A percentile compares a stretch with the other conserved stretches of the same genome.
These are phyloP conservation scores for Muraenolepis orangiensis DNA, from an alignment of 2,797 vertebrate genomes.

Conservation along the genomic window DNA sequence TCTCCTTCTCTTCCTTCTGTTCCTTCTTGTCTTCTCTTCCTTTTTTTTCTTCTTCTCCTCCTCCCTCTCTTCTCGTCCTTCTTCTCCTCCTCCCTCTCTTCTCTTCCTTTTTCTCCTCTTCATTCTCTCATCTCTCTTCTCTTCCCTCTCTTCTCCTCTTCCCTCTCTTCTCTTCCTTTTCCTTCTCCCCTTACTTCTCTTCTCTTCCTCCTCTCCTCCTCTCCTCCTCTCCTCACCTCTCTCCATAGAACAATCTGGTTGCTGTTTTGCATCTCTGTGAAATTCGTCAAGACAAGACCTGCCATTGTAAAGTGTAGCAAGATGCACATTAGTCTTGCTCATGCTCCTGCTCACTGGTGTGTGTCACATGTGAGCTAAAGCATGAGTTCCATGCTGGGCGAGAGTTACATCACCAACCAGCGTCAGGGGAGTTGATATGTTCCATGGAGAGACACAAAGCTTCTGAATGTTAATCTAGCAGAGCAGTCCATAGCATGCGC, in stretches of 20 bases:
- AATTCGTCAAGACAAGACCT: neutral
- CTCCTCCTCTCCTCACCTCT: slow-evolving; percentile 21
- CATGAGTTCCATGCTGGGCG: neutral
- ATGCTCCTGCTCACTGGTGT: neutral
- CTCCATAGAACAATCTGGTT: neutral
- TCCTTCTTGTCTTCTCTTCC: neutral
- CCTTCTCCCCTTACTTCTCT: slow-evolving; percentile 2
- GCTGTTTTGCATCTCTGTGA: neutral
- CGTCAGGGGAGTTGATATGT: neutral
- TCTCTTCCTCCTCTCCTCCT: slow-evolving; percentile 8
- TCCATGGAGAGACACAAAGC: neutral
- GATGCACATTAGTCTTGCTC: neutral
- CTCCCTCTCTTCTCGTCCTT: neutral
- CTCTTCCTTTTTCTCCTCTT: slow-evolving; percentile 12
- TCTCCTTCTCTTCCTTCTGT: neutral
- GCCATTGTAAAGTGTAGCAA: neutral
- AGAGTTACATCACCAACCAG: neutral
- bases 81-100: neutral
- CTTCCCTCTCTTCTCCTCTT: slow-evolving; percentile 10
- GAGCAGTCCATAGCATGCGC: neutral
- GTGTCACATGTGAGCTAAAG: neutral
- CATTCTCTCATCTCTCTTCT: slow-evolving; percentile 2
- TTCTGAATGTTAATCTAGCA: neutral
- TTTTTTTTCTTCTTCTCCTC: slow-evolving; percentile 27
- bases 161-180: slow-evolving; percentile 3